These are phyloP conservation scores for Drosophila baimaii DNA, from an alignment of 1,140 invertebrate species.

Conservation along the genomic window DNA sequence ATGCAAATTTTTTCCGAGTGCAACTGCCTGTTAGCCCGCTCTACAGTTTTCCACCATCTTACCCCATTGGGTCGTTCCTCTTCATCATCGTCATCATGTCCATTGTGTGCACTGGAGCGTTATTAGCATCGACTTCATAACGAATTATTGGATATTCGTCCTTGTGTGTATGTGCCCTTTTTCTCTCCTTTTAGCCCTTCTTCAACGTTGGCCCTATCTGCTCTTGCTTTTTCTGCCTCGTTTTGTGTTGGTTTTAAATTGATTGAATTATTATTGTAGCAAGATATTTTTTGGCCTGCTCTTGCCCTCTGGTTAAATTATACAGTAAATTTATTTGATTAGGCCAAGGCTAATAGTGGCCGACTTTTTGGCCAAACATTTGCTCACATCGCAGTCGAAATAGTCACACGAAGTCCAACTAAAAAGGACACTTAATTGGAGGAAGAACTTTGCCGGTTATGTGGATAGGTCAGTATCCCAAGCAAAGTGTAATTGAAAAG, in stretches of 20 bases:
- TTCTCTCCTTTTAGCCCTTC: conserved; percentile 7
- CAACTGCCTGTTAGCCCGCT: conserved; percentile 22
- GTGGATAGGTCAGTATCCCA: neutral
- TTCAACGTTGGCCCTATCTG: conserved; percentile 19
- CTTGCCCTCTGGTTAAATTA: conserved; percentile 23
- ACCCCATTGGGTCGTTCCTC: conserved; percentile 27
- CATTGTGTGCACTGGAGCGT: conserved; percentile 76
- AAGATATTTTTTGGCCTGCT: conserved; percentile 22
- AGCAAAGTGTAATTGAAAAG: neutral
- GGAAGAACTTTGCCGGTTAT: neutral
- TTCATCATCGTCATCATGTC: conserved; percentile 52
- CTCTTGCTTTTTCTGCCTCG: conserved; percentile 45
- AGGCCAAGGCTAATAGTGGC: conserved; percentile 20
- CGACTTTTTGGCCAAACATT: conserved; percentile 33
- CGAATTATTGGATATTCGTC: conserved; percentile 75
- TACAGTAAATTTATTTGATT: conserved; percentile 35
- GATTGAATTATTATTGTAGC: conserved; percentile 75
- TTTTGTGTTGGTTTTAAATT: conserved; percentile 76
- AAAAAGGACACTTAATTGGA: conserved; percentile 2
- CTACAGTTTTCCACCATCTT: conserved; percentile 11
- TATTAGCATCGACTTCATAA: conserved; percentile 82
- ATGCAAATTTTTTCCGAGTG: conserved; percentile 22
- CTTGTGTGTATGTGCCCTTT: conserved; percentile 39
- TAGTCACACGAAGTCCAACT: neutral
- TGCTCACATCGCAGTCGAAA: conserved; percentile 20